Percentiles rank a stretch among this genome's conserved stretches.
Evolutionary conservation across 2,888 invertebrate species (phyloP).

Genomic region (Scaptomyza caliginosa): DNA sequence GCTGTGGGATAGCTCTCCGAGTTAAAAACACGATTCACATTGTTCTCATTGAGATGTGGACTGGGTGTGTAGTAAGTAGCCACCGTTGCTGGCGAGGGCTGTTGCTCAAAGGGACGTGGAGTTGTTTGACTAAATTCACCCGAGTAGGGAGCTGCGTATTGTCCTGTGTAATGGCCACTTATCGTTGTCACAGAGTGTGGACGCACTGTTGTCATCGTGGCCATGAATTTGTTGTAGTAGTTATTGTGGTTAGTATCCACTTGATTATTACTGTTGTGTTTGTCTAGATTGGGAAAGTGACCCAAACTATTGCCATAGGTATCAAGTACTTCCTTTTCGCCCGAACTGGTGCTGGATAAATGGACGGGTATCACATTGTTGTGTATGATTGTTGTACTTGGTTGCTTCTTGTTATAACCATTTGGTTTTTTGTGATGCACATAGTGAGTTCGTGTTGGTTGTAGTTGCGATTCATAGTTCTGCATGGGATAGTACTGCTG

Average conservation of each 20-base stretch:
- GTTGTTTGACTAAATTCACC: conserved; percentile 62
- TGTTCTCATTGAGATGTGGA: conserved; percentile 81
- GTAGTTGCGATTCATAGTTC: conserved; percentile 24
- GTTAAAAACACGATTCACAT: conserved; percentile 80
- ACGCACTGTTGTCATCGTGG: conserved; percentile 66
- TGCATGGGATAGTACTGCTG: conserved; percentile 61
- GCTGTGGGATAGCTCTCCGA: conserved; percentile 72
- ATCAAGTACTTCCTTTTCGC: conserved; percentile 78
- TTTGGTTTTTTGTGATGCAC: conserved; percentile 53
- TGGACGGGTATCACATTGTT: conserved; percentile 83
- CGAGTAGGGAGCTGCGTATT: conserved; percentile 63
- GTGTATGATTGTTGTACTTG: conserved; percentile 81
- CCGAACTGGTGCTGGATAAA: conserved; percentile 68
- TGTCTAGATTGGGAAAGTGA: conserved; percentile 63
- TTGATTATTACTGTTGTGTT: conserved; percentile 26
- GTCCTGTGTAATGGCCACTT: conserved; percentile 53
- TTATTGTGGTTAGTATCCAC: conserved; percentile 26
- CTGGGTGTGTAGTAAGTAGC: conserved; percentile 80
- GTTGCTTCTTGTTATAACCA: conserved; percentile 54
- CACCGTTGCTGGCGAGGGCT: conserved; percentile 69
- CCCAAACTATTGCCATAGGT: conserved; percentile 81
- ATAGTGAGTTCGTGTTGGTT: conserved; percentile 31
- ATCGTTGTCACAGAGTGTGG: conserved; percentile 58
- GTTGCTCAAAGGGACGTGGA: conserved; percentile 64
- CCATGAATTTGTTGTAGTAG: conserved; percentile 54